Base-by-base conservation (phyloP, 2,797 vertebrate species). In the Tamandua tetradactyla region DNA sequence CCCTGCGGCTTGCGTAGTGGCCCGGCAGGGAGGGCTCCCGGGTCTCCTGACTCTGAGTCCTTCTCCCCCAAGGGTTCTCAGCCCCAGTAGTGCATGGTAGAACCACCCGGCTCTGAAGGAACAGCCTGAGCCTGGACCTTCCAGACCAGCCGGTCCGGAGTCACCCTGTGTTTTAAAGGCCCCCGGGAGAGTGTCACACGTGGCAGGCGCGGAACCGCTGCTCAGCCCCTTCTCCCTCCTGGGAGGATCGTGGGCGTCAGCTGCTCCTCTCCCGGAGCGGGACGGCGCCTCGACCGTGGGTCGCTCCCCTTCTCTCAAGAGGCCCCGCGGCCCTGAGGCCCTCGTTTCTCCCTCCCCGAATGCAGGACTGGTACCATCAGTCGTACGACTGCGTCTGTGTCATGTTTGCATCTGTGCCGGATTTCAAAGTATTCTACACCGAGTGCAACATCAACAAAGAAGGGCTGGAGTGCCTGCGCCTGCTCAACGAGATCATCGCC, bases 391-490 rank as follows among this genome's bases (percentile, higher is more conserved):
- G 99, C n/a, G 99, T 99, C 91, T 99, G 99, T 57, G 99, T 99
- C 98, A 99, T 99, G 99, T 99, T 99, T 35, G 99, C 99, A 23
- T 99, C 99, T 0, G 99, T 99, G 61, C 99, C 99, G 0, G 99
- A 99, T 97, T 99, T 99, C 98, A 99, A 99, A 98, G 99, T 99
- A 89, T 99, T 99, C 97, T 99, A 99, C 98, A 99, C 99, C 0
- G 99, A 99, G 97, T 99, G 99, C 14, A 99, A 99, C 75, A 99
- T 99, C 98, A 99, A 99, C 98, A 99, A 99, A 97, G 99, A 99
- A 94, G 99, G 99, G 47, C 98, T 99, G 97, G 99, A 99, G 97
- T 99, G 99, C 94, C 98, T 99, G 95, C 98, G 99, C 85, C 99
- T 99, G 59, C 98, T 99, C 30, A 99, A 99, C 52, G 99, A 99